Evolutionary conservation across 2,888 invertebrate genomes (phyloP).

Genomic region (Scaeva pyrastri): DNA sequence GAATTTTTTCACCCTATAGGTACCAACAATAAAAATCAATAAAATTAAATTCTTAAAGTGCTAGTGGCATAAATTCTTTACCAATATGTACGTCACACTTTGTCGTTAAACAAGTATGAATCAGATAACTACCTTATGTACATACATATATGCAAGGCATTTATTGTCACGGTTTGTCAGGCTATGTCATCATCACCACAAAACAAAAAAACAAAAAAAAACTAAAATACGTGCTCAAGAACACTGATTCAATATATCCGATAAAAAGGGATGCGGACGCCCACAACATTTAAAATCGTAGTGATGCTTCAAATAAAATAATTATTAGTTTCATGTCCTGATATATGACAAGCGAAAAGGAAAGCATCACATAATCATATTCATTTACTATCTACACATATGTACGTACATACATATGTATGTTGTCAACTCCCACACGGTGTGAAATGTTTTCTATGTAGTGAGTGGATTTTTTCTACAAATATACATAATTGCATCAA

Average conservation of each 20-base stretch:
- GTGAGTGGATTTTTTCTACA: conserved; percentile 4
- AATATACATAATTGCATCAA: conserved; percentile 21
- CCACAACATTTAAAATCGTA: conserved; percentile 1
- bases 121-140: conserved; percentile 48
- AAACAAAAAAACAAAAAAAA: background rate
- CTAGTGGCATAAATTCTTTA: background rate
- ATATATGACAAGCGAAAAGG: conserved; percentile 1
- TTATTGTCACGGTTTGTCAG: conserved; percentile 7
- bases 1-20: background rate
- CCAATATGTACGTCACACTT: conserved; percentile 34
- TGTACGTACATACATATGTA: background rate
- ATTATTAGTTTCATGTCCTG: conserved; percentile 31
- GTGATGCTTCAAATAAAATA: conserved; percentile 37
- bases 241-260: conserved; percentile 36
- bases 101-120: conserved; percentile 48
- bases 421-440: conserved; percentile 1
- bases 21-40: conserved; percentile 45
- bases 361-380: background rate
- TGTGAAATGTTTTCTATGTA: background rate
- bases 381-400: background rate
- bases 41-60: conserved; percentile 45
- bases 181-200: background rate
- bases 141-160: conserved; percentile 4
- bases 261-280: conserved; percentile 2
- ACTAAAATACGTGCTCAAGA: conserved; percentile 43